Evolutionary conservation across 1,140 invertebrate genomes (phyloP), one percentile per base, ranked within the genome.

Genomic region (Liolophura sinensis): DNA sequence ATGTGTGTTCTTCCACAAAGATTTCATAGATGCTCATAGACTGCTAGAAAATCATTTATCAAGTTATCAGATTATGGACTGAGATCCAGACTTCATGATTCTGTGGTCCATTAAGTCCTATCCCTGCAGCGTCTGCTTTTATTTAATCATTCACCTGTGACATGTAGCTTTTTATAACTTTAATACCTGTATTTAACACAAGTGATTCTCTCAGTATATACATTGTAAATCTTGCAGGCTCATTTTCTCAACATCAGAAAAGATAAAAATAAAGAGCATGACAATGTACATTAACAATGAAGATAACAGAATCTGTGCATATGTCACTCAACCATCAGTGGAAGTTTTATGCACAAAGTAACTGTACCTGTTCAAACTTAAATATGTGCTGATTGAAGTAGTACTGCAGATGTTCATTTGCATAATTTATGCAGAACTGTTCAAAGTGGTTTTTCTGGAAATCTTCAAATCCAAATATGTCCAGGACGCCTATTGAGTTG

Each of bases 361-460:
- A 62, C 68, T 47, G n/a, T 70, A 86, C 86, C 82, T 89, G 89
- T 76, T 89, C 88, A 81, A 89, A 90, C 75, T 89, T 95, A 86
- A 98, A 98, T 64, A 98, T 96, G 84, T 98, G 96, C 84, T 97
- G 94, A 87, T 98, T 98, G 85, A 98, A 98, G 83, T 98, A 98
- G 84, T 95, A 93, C 85, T 98, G 96, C 47, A 98, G 85, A 85
- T 97, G 94, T 86, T 98, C 95, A 84, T 97, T 98, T 11, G 95
- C 95, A 85, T 96, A 97, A 86, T 98, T 98, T 64, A 98, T 97
- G 82, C 95, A 97, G 72, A 97, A 89, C 85, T 98, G 95, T 85
- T 98, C 96, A 84, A 97, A 98, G 82, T 93, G 96, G 80, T 88
- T 88, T 70, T 82, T 79, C n/a, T 82, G 84, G 77, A 90, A 89